These are phyloP conservation scores for Achroia grisella DNA, from an alignment of 1,140 invertebrate species.

Conservation along the genomic window DNA sequence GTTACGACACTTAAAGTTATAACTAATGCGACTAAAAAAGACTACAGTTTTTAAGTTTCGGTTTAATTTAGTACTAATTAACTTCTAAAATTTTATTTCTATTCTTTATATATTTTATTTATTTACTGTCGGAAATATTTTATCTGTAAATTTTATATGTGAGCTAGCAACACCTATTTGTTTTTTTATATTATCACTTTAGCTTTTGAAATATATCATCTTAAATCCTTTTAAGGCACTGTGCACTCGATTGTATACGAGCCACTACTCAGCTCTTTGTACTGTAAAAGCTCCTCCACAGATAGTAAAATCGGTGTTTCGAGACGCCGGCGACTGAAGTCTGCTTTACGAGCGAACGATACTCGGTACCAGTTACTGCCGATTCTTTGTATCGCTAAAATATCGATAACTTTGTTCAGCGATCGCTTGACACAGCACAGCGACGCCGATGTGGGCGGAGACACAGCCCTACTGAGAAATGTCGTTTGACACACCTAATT, in stretches of 20 bases:
- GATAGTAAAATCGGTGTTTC: constrained; percentile 43
- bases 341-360: constrained; percentile 30
- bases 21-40: too few species aligned
- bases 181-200: too few species aligned
- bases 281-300: constrained; percentile 35
- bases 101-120: too few species aligned
- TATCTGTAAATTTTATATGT: too few species aligned
- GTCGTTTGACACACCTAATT: constrained; percentile 23
- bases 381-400: constrained; percentile 30
- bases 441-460: constrained; percentile 17
- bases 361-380: constrained; percentile 28
- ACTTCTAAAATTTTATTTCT: too few species aligned
- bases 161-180: too few species aligned
- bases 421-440: background rate
- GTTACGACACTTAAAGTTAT: background rate
- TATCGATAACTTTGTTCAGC: constrained; percentile 22
- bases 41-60: too few species aligned
- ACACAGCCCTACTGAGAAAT: constrained; percentile 9
- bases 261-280: constrained; percentile 27
- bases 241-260: constrained; percentile 10
- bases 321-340: constrained; percentile 37
- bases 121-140: too few species aligned
- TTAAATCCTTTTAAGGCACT: background rate
- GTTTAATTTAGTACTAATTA: too few species aligned
- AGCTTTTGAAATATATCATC: background rate